Percentiles rank a stretch among this genome's conserved stretches.
Evolutionary conservation across 2,797 vertebrate species (phyloP).

Genomic region (Acanthurus lineatus): DNA sequence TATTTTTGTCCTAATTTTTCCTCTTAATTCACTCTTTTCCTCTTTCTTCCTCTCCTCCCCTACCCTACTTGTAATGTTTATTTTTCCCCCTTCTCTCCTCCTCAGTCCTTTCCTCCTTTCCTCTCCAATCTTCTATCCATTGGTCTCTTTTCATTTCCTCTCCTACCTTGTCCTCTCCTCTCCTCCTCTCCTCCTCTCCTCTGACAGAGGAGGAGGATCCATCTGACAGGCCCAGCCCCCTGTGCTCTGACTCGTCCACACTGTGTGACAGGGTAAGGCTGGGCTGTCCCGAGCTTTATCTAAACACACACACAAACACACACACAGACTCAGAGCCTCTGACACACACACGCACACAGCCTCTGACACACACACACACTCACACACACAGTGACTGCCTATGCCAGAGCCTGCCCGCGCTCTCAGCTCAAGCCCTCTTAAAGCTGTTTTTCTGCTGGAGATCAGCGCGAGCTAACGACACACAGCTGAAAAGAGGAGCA

Average conservation of each 20-base stretch:
- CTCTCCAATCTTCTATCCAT: background rate
- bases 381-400: slow-evolving; percentile 50
- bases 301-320: slow-evolving; percentile 65
- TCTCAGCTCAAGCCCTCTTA: slow-evolving; percentile 72
- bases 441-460: slow-evolving; percentile 80
- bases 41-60: background rate
- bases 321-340: background rate
- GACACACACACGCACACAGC: background rate
- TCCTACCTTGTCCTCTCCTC: background rate
- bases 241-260: slow-evolving; percentile 76
- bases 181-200: slow-evolving; percentile 25
- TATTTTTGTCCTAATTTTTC: too few species aligned
- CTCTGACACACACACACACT: slow-evolving; percentile 5
- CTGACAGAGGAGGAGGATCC: slow-evolving; percentile 69
- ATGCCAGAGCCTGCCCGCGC: slow-evolving; percentile 62
- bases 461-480: slow-evolving; percentile 71
- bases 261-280: slow-evolving; percentile 81
- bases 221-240: slow-evolving; percentile 71
- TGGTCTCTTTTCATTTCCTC: background rate
- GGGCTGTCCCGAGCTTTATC: slow-evolving; percentile 85
- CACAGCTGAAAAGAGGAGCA: slow-evolving; percentile 63
- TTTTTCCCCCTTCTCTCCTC: background rate
- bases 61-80: background rate
- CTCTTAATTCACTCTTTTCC: too few species aligned
- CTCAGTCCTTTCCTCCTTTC: background rate